Evolutionary conservation across 2,888 invertebrate genomes (phyloP), one percentile per base, ranked within the genome.

Genomic region (Archips xylosteana): DNA sequence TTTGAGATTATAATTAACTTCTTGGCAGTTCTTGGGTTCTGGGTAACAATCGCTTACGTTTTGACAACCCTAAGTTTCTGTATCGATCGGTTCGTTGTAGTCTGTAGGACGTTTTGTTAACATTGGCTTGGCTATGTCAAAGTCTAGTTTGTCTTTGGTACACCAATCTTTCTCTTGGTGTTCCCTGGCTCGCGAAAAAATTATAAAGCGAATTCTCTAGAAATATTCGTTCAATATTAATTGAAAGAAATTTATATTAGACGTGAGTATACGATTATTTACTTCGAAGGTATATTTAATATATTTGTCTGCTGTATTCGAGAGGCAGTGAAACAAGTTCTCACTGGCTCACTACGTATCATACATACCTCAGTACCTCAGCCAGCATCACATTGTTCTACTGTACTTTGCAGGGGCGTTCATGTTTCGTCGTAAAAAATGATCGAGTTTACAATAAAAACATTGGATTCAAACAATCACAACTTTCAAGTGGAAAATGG

Each of bases 361-460:
- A 69, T 71, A n/a, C n/a, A n/a, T n/a, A n/a, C n/a, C n/a, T n/a
- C n/a, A n/a, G n/a, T n/a, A 60, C 68, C 70, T 73, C 66, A 60
- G 23, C 23, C 36, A 36, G 71, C 57, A 75, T 74, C 74, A 68
- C 75, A 68, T 75, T 75, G 62, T 70, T 70, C 68, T 73, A 72
- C 71, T 75, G 57, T 74, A 71, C 76, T 63, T 76, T 76, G 69
- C 77, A 77, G 76, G 75, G 76, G 76, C 77, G 76, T 79, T 71
- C 76, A 82, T 82, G 82, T 84, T 81, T 82, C 83, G 81, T 78
- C 82, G 76, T 75, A 70, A 80, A 95, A 89, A 85, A 97, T 97
- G 97, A 97, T 98, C 94, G 96, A 97, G 82, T 95, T 98, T 82
- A 98, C 97, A 80, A 97, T 98, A 81, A 98, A 98, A 93, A 98